phyloP scores from a whole-genome alignment of 2,113 vertebrate genomes.

The Xiphophorus couchianus region DNA sequence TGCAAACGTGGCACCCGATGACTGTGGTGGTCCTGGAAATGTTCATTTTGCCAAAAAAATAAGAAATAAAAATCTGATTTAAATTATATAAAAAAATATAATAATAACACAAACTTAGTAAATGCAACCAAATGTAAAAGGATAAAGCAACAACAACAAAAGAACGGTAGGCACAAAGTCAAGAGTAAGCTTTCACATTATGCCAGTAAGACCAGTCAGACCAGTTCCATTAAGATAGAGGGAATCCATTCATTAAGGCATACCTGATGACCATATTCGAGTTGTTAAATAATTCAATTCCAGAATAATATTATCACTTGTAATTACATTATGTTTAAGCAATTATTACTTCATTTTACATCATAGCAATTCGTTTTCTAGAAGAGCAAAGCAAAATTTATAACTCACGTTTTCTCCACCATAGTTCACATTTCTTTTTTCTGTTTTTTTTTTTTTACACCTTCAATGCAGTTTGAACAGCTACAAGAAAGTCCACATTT shows the following conservation, averaged over 20 bases:
- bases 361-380: slow-evolving; percentile 42
- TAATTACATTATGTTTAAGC: slow-evolving; percentile 46
- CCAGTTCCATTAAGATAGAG: slow-evolving; percentile 44
- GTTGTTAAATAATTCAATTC: slow-evolving; percentile 48
- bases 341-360: slow-evolving; percentile 40
- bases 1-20: slow-evolving; percentile 30
- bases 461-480: slow-evolving; percentile 70
- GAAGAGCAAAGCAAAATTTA: slow-evolving; percentile 51
- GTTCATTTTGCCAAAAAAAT: slow-evolving; percentile 41
- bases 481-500: slow-evolving; percentile 80
- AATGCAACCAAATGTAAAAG: slow-evolving; percentile 58
- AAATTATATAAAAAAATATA: not conserved
- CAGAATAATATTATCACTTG: slow-evolving; percentile 37
- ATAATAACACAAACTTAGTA: slow-evolving; percentile 23
- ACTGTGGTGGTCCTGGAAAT: slow-evolving; percentile 46
- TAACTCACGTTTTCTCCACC: slow-evolving; percentile 38
- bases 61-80: not conserved
- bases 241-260: slow-evolving; percentile 69
- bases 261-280: slow-evolving; percentile 69
- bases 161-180: slow-evolving; percentile 70
- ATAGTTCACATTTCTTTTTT: slow-evolving; percentile 20
- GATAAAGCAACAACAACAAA: not conserved
- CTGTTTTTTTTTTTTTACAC: not conserved
- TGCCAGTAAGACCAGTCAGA: slow-evolving; percentile 54
- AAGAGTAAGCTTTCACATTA: slow-evolving; percentile 55